phyloP scores from a whole-genome alignment of 2,888 invertebrate genomes.

The Crematogaster levior region DNA sequence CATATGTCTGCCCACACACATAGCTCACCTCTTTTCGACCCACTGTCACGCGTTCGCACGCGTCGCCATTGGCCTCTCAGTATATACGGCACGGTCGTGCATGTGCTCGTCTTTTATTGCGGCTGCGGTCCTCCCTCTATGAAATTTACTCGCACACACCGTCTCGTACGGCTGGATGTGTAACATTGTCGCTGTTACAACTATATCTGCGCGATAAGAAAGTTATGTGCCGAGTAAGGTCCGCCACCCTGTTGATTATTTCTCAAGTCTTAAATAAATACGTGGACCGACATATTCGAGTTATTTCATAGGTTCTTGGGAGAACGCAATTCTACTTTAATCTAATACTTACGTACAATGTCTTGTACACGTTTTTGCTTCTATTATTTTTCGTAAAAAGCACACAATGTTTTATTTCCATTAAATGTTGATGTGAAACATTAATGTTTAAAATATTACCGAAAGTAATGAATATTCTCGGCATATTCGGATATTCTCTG shows the following conservation, averaged over 20 bases:
- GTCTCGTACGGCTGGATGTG: constrained; percentile 46
- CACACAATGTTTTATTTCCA: not conserved
- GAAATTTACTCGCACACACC: constrained; percentile 63
- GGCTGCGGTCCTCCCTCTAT: constrained; percentile 56
- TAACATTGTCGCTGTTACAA: constrained; percentile 46
- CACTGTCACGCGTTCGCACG: constrained; percentile 52
- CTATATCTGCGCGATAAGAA: constrained; percentile 27
- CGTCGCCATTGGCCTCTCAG: constrained; percentile 43
- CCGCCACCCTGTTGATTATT: constrained; percentile 11
- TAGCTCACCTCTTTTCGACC: constrained; percentile 34
- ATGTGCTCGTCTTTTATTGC: constrained; percentile 69
- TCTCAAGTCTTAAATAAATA: constrained; percentile 4
- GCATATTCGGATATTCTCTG: not conserved
- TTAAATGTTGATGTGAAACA: not conserved
- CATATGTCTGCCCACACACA: constrained; percentile 19
- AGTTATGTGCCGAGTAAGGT: constrained; percentile 18
- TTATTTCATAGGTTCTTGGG: not conserved
- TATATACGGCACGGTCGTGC: constrained; percentile 29
- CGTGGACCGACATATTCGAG: not conserved
- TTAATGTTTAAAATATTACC: not conserved
- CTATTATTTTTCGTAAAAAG: not conserved
- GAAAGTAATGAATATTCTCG: not conserved
- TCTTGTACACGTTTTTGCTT: not conserved
- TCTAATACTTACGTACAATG: not conserved
- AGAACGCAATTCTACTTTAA: not conserved